Conservation (phyloP, 2,113 vertebrate genomes). For the Marmota monax region DNA sequence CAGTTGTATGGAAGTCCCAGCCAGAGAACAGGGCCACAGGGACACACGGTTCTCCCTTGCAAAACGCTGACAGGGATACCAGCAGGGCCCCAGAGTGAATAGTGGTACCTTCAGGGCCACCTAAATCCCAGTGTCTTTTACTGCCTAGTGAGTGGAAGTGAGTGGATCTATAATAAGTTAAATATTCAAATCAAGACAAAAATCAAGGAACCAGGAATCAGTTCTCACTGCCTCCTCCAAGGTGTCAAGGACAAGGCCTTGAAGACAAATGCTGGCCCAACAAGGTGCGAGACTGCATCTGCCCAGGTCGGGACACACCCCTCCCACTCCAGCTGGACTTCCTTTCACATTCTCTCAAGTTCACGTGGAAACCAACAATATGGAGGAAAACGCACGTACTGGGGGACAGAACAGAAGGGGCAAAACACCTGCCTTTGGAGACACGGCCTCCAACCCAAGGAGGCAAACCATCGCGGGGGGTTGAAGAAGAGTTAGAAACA, state of each 20-base stretch:
- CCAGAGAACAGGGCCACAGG: not conserved
- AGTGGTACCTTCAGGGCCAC: not conserved
- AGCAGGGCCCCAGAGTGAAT: not conserved
- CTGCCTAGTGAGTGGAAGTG: not conserved
- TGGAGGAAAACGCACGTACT: not conserved
- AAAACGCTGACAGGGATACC: not conserved
- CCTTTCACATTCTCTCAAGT: not conserved
- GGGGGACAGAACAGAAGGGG: not conserved
- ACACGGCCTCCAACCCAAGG: constrained; percentile 21
- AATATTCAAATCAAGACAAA: constrained; percentile 55
- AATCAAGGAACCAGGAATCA: not conserved
- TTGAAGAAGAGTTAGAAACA: constrained; percentile 87
- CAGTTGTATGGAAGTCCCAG: not conserved
- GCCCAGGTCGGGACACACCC: not conserved
- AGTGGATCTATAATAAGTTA: constrained; percentile 22
- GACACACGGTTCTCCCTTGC: not conserved
- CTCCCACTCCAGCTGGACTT: not conserved
- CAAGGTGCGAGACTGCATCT: fast-evolving
- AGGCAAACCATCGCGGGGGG: constrained; percentile 76
- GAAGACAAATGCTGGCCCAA: not conserved
- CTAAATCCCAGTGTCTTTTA: constrained; percentile 44
- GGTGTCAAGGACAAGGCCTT: not conserved
- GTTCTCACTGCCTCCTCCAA: not conserved
- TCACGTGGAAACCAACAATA: not conserved
- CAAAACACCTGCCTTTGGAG: not conserved